Conservation (phyloP, 2,888 invertebrate species). For the Caenorhabditis sp. region DNA sequence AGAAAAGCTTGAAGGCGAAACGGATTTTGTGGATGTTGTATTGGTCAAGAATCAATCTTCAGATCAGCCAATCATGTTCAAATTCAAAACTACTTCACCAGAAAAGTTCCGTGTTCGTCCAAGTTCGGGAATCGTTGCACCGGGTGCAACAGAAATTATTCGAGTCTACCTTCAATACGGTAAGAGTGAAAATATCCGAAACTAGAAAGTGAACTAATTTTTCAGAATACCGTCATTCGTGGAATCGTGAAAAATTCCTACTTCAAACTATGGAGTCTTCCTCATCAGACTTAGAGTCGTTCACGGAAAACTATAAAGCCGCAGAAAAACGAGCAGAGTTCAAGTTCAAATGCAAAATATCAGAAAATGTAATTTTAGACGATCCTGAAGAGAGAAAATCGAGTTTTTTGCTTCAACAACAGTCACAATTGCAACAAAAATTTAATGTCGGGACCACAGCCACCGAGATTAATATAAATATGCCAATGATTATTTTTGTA, state of each 20-base stretch:
- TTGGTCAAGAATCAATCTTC: conserved; percentile 49
- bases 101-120: conserved; percentile 93
- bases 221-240: conserved; percentile 59
- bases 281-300: conserved; percentile 45
- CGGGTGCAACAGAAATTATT: conserved; percentile 54
- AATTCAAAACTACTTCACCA: conserved; percentile 91
- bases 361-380: conserved; percentile 40
- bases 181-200: conserved; percentile 8
- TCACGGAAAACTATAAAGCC: conserved; percentile 48
- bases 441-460: neutral
- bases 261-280: conserved; percentile 55
- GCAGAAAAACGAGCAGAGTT: conserved; percentile 48
- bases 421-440: conserved; percentile 2
- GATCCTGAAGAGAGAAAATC: conserved; percentile 43
- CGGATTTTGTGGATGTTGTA: conserved; percentile 55
- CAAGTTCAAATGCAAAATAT: conserved; percentile 50
- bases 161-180: conserved; percentile 62
- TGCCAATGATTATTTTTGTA: conserved; percentile 18
- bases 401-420: conserved; percentile 35
- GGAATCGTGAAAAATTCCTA: conserved; percentile 58
- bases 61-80: conserved; percentile 70
- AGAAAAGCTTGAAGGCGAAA: conserved; percentile 48
- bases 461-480: conserved; percentile 12
- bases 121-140: conserved; percentile 71
- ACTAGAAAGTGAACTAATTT: neutral